phyloP scores from a whole-genome alignment of 2,797 vertebrate genomes.

The Alauda arvensis region DNA sequence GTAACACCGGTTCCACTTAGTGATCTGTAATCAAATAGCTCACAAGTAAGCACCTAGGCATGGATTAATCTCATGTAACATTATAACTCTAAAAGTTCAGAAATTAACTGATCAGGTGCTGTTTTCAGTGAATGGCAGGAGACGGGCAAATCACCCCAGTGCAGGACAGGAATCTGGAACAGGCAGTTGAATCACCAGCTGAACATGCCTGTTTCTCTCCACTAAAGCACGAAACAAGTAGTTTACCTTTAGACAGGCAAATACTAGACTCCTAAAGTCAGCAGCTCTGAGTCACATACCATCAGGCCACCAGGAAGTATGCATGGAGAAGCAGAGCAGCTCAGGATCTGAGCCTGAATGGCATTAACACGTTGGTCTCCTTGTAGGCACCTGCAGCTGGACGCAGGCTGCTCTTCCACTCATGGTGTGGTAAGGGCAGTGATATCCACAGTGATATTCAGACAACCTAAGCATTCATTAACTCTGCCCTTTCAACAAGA shows the following conservation, averaged over 20 bases:
- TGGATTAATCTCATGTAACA: background rate
- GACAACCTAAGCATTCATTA: background rate
- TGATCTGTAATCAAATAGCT: background rate
- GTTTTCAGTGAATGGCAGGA: background rate
- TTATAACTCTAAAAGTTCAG: background rate
- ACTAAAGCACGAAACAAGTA: background rate
- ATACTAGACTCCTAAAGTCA: background rate
- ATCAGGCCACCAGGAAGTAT: background rate
- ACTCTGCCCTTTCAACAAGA: background rate
- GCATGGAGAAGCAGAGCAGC: background rate
- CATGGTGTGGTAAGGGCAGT: rapidly evolving
- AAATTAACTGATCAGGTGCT: background rate
- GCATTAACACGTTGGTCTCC: background rate
- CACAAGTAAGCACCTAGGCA: background rate
- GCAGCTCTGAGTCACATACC: background rate
- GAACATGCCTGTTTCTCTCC: background rate
- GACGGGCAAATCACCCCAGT: background rate
- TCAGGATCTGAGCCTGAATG: background rate
- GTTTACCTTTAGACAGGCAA: background rate
- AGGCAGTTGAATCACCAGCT: background rate
- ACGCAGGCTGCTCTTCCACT: background rate
- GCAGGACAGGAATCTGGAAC: background rate
- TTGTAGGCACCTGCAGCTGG: background rate
- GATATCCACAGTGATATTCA: background rate
- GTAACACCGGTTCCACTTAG: background rate